Base-by-base conservation (phyloP, 1,140 invertebrate genomes). In the Nasonia vitripennis region DNA sequence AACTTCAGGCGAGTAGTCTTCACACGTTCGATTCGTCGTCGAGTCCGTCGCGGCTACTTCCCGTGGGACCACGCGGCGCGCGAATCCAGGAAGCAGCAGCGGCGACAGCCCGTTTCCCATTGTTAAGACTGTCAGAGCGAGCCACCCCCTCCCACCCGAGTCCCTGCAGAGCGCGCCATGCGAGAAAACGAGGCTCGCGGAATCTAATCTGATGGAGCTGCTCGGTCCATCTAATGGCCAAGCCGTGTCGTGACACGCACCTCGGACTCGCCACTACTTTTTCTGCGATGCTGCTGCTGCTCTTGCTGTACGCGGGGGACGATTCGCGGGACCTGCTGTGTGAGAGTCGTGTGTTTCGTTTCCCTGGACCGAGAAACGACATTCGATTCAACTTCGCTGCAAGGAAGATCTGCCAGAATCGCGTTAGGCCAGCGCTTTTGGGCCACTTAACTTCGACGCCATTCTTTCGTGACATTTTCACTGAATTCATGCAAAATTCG, bases 121-220 rank as follows among this genome's bases (percentile, higher is more conserved):
- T 85, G 84, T 85, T 81, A 73, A 68, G 67, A 23, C 77, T 71
- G 9, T 31, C 34, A 45, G 45, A 41, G 6, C 7, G 37, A 41
- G 12, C 37, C 10, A 23, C 67, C 23, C 70, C 41, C 48, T 67
- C 14, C 20, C 41, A 2, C 10, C 73, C 9, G 20, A 7, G n/a
- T 68, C 67, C 17, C 27, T 14, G 37, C 17, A 62, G 55, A n/a
- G 55, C 20, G 17, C 6, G 45, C 62, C 27, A 71, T n/a, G 41
- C 78, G 78, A 73, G 78, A 10, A 68, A 85, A 84, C 73, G 81
- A 79, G 55, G 67, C 17, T 31, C 71, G 88, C 87, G 87, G 90
- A 90, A 92, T 92, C 91, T 92, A 92, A 91, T 92, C 91, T 92
- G 91, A 92, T 92, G 91, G 87, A 90, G 86, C 91, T 87, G 89